Percentiles rank a stretch among this genome's conserved stretches.
These are phyloP conservation scores for Catocala fraxini DNA, from an alignment of 2,888 invertebrate genomes.

Conservation along the genomic window DNA sequence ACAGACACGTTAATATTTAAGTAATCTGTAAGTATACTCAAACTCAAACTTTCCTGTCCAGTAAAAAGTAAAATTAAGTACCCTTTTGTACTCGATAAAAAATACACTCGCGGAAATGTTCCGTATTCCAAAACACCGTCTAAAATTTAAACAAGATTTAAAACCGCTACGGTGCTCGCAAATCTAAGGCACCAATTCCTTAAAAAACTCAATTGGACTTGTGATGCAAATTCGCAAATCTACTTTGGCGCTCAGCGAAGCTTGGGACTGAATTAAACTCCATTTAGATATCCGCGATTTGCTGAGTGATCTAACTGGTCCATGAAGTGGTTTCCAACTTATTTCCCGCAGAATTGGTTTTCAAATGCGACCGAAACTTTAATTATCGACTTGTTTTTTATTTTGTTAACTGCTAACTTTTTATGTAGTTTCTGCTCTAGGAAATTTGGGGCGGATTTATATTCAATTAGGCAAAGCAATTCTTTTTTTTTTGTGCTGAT, in stretches of 20 bases:
- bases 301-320: constrained; percentile 50
- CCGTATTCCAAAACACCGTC: constrained; percentile 25
- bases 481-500: too few relatives aligned
- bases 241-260: constrained; percentile 46
- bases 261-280: constrained; percentile 55
- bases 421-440: constrained; percentile 5
- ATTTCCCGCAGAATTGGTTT: constrained; percentile 46
- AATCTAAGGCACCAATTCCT: constrained; percentile 39
- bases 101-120: constrained; percentile 7
- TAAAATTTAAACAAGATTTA: constrained; percentile 27
- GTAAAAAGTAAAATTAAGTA: not conserved
- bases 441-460: too few relatives aligned
- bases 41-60: too few relatives aligned
- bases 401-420: constrained; percentile 1
- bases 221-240: constrained; percentile 55
- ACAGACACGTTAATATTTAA: too few relatives aligned
- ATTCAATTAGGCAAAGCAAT: too few relatives aligned
- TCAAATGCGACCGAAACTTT: constrained; percentile 34
- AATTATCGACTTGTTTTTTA: constrained; percentile 33
- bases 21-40: too few relatives aligned
- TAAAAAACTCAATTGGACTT: constrained; percentile 54
- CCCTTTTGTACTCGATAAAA: constrained; percentile 4
- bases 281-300: constrained; percentile 56
- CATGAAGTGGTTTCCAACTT: constrained; percentile 49
- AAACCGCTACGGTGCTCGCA: constrained; percentile 23